Evolutionary conservation across 2,888 invertebrate species (phyloP).

Genomic region (Drosophila neotestacea): DNA sequence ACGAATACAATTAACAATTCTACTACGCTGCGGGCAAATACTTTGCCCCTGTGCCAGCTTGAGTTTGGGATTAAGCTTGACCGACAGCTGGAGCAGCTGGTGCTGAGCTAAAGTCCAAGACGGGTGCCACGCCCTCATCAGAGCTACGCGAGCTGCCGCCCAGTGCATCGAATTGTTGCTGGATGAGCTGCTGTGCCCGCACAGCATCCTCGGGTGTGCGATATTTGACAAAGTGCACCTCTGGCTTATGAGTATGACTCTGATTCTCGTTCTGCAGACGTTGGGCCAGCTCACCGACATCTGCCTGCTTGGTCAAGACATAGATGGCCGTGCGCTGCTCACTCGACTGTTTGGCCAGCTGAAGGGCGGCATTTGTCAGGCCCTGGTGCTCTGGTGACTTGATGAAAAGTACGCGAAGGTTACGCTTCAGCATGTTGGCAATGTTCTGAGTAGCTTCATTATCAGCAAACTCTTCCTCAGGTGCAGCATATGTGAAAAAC

Average conservation of each 20-base stretch:
- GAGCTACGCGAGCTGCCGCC: constrained; percentile 76
- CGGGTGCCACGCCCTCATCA: constrained; percentile 79
- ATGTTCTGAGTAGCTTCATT: constrained; percentile 62
- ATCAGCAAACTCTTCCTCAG: constrained; percentile 78
- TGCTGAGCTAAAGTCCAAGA: constrained; percentile 71
- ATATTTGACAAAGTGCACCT: constrained; percentile 82
- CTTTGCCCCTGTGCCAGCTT: constrained; percentile 31
- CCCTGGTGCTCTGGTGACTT: constrained; percentile 81
- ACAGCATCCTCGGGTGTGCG: constrained; percentile 81
- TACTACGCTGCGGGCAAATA: constrained; percentile 62
- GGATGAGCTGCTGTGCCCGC: constrained; percentile 79
- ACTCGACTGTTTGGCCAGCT: constrained; percentile 74
- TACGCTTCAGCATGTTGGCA: constrained; percentile 73
- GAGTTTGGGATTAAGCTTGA: constrained; percentile 8
- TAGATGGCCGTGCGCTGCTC: constrained; percentile 82
- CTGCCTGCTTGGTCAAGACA: constrained; percentile 80
- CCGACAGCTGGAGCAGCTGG: constrained; percentile 1
- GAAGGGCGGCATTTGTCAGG: constrained; percentile 73
- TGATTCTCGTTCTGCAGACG: constrained; percentile 66
- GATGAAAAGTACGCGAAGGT: constrained; percentile 82
- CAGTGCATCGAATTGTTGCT: constrained; percentile 77
- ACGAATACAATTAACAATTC: background rate
- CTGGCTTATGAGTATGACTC: constrained; percentile 70
- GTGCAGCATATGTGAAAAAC: constrained; percentile 79
- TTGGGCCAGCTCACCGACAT: constrained; percentile 69